These are phyloP conservation scores for Odontomyia ornata DNA, from an alignment of 2,888 invertebrate species.

Conservation along the genomic window DNA sequence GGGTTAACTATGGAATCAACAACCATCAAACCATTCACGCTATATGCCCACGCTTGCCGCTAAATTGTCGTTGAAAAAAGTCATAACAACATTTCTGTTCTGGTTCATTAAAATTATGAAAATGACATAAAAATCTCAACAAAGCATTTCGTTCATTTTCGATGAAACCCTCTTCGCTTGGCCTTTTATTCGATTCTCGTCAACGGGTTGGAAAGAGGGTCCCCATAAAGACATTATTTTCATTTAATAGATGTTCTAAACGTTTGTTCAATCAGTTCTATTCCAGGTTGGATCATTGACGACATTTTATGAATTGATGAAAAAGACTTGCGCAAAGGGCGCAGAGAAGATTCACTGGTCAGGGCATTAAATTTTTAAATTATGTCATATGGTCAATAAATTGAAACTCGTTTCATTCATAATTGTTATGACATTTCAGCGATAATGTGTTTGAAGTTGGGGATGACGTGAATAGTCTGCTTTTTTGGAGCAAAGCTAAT, in stretches of 20 bases:
- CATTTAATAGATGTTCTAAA: constrained; percentile 40
- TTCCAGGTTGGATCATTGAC: constrained; percentile 17
- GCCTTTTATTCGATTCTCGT: background rate
- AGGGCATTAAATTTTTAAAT: constrained; percentile 9
- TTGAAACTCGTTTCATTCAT: constrained; percentile 47
- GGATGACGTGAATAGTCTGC: no score
- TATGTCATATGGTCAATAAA: constrained; percentile 33
- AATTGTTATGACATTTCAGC: no score
- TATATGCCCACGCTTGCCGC: constrained; percentile 9
- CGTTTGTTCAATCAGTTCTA: background rate
- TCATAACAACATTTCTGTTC: constrained; percentile 40
- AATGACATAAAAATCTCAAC: constrained; percentile 48
- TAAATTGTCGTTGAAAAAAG: constrained; percentile 31
- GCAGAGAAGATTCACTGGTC: background rate
- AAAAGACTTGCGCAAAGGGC: background rate
- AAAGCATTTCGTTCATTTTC: constrained; percentile 23
- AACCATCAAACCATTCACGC: background rate
- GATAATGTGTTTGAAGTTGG: no score
- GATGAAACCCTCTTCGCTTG: background rate
- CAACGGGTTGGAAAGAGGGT: constrained; percentile 14
- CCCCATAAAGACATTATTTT: constrained; percentile 45
- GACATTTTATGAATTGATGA: constrained; percentile 31
- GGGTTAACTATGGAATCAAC: constrained; percentile 6
- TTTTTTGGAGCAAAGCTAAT: no score
- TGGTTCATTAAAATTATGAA: constrained; percentile 48